A percentile compares a stretch with the other conserved stretches of the same genome.
Evolutionary conservation across 2,797 vertebrate species (phyloP).

Genomic region (Cirrhinus mrigala): DNA sequence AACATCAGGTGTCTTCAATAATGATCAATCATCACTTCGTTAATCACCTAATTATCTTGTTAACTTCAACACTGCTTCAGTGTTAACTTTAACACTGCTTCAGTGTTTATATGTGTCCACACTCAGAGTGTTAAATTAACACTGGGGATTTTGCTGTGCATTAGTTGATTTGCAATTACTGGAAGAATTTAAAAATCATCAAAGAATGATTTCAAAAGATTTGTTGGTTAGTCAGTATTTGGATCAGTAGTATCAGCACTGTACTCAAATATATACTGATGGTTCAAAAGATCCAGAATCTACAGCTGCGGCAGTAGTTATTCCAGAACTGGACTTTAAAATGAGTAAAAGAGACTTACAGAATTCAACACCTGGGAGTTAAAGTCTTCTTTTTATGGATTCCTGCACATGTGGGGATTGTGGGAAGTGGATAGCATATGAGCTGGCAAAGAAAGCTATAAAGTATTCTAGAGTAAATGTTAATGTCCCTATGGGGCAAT

Average conservation of each 20-base stretch:
- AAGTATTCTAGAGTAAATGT: conserved; percentile 1
- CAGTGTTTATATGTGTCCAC: too few relatives aligned
- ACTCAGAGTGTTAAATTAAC: too few relatives aligned
- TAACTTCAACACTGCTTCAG: too few relatives aligned
- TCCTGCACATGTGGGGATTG: neutral
- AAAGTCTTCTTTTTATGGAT: neutral
- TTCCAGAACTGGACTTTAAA: neutral
- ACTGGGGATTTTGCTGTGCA: too few relatives aligned
- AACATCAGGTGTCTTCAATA: too few relatives aligned
- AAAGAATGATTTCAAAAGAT: neutral
- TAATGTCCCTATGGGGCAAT: neutral
- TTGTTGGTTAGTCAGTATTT: neutral
- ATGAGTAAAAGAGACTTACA: neutral
- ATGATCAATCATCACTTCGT: too few relatives aligned
- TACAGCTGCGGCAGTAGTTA: neutral
- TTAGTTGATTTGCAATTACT: too few relatives aligned
- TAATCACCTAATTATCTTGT: too few relatives aligned
- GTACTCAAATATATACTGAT: neutral
- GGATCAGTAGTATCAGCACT: neutral
- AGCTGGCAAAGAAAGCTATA: neutral
- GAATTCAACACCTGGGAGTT: neutral
- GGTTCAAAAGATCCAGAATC: neutral
- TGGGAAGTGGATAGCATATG: neutral
- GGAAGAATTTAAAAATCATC: neutral
- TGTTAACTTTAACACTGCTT: too few relatives aligned